A percentile compares a stretch with the other conserved stretches of the same genome.
These are phyloP conservation scores for Cyaniris semiargus DNA, from an alignment of 2,888 invertebrate species.

Conservation along the genomic window DNA sequence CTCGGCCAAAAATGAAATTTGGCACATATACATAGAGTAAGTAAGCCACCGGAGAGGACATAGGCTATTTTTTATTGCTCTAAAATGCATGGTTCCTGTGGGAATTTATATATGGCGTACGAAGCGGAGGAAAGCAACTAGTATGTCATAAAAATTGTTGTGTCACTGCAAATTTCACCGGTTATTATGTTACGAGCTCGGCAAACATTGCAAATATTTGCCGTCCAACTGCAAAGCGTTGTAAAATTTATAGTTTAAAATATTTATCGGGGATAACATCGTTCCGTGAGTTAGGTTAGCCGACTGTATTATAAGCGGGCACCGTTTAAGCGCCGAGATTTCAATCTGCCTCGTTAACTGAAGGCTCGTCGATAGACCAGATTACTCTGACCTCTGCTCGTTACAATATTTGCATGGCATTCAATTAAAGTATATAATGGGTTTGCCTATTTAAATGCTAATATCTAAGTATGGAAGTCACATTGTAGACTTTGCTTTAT, in stretches of 20 bases:
- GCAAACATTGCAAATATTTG: conserved; percentile 24
- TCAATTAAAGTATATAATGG: conserved; percentile 21
- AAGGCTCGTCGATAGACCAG: conserved; percentile 24
- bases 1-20: not conserved
- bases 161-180: not conserved
- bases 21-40: not conserved
- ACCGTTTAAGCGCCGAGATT: conserved; percentile 29
- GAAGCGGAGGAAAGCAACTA: too few relatives aligned
- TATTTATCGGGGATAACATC: conserved; percentile 29
- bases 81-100: not conserved
- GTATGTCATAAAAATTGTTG: not conserved
- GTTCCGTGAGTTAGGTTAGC: conserved; percentile 29
- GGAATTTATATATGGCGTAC: not conserved
- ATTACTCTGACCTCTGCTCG: conserved; percentile 22
- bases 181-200: not conserved
- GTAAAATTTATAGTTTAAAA: conserved; percentile 30
- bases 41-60: not conserved
- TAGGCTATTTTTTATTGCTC: not conserved
- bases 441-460: conserved; percentile 14
- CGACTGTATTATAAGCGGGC: conserved; percentile 23
- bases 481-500: not conserved
- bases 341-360: conserved; percentile 30
- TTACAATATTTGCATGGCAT: conserved; percentile 24
- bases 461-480: not conserved
- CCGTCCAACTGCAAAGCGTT: conserved; percentile 2